Evolutionary conservation across 2,888 invertebrate species (phyloP), one percentile per base, ranked within the genome.

Genomic region (Brenthis ino): DNA sequence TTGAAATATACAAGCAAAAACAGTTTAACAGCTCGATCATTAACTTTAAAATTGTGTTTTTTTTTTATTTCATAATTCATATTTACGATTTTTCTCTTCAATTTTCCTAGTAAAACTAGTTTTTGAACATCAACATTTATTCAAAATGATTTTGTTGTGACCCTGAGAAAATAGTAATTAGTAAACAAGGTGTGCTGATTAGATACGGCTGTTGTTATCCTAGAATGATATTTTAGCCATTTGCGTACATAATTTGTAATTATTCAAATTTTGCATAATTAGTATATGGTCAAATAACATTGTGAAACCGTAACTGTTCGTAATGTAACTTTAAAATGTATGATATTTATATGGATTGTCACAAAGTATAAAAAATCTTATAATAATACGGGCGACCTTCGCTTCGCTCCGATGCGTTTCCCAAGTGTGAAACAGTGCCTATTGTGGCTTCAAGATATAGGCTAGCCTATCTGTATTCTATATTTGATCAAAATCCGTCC

Each of bases 231-330:
- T 50, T 53, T 60, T 60, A 20, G 60, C 16, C 60, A 60, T 53
- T 66, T 54, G 54, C 57, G 28, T 66, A 60, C 66, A 16, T 48
- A 55, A 60, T 48, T 48, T 33, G 55, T 55, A 48, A 66, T 66
- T 66, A 66, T 66, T 66, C 48, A 66, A 66, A 66, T 66, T 66
- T 66, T 66, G 5, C 5, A 58, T 43, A 58, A 66, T 66, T 58
- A 58, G 16, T 56, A 57, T 55, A 33, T 28, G 28, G 64, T 37
- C 16, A 53, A 63, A 43, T 63, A 43, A 4, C 48, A 28, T 60
- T 50, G 50, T 24, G 5, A 33, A 50, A 6, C 57, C 47, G 20
- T 28, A 24, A 33, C 28, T 43, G n/a, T 37, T 8, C 14, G 28
- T 28, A 58, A 58, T 28, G 5, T 48, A 48, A 58, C 14, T 11